A percentile compares a stretch with the other conserved stretches of the same genome.
phyloP scores from a whole-genome alignment of 2,797 vertebrate genomes.

The Chaenodraco wilsoni region DNA sequence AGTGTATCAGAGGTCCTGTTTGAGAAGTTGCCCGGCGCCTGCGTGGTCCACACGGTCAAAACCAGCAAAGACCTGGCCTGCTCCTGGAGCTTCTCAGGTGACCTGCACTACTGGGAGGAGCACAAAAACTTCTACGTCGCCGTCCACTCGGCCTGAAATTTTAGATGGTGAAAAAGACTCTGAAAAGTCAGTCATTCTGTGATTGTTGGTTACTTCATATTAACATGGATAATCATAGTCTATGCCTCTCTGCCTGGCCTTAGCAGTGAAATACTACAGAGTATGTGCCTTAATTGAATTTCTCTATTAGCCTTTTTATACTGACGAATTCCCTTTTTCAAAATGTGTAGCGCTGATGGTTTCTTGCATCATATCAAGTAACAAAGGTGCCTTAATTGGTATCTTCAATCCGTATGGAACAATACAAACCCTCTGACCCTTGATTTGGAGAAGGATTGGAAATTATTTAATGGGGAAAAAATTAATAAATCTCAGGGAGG shows the following conservation, averaged over 20 bases:
- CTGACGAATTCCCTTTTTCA: background rate
- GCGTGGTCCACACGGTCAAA: constrained; percentile 79
- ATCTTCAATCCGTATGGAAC: background rate
- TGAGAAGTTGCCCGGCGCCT: constrained; percentile 63
- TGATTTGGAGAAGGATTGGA: background rate
- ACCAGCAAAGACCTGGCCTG: constrained; percentile 75
- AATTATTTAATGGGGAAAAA: no score
- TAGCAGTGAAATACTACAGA: background rate
- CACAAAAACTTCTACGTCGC: constrained; percentile 80
- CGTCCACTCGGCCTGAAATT: constrained; percentile 79
- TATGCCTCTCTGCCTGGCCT: constrained; percentile 3
- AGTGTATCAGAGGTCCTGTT: constrained; percentile 75
- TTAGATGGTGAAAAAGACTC: background rate
- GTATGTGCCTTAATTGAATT: constrained; percentile 16
- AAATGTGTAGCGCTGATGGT: background rate
- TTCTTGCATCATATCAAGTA: background rate
- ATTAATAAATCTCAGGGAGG: background rate
- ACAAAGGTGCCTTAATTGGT: background rate
- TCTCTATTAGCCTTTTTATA: background rate
- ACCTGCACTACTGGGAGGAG: constrained; percentile 83
- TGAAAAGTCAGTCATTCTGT: background rate
- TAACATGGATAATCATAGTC: constrained; percentile 19
- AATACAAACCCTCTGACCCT: background rate
- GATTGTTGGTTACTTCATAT: background rate
- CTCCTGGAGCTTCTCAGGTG: constrained; percentile 78